phyloP scores from a whole-genome alignment of 1,140 invertebrate species.

The Antheraea pernyi region DNA sequence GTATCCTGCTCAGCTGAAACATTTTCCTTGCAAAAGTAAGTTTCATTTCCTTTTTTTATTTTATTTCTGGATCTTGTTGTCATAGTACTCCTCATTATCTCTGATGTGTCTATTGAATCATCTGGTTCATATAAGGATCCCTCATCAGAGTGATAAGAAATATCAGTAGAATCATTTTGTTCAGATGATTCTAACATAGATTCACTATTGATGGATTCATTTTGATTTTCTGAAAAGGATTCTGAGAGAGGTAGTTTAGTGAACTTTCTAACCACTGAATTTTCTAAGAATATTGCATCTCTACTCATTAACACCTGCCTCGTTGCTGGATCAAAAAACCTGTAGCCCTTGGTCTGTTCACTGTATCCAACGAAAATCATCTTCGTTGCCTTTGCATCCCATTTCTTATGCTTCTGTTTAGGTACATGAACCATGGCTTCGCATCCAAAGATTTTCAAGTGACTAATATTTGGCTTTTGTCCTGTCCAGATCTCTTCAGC shows the following conservation, averaged over 20 bases:
- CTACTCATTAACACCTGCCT: not conserved
- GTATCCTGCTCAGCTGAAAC: constrained; percentile 13
- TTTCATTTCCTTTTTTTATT: constrained; percentile 17
- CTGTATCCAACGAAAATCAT: constrained; percentile 12
- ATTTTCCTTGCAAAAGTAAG: constrained; percentile 13
- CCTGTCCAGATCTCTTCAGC: constrained; percentile 47
- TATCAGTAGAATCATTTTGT: constrained; percentile 17
- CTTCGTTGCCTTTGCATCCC: constrained; percentile 1
- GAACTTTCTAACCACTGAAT: constrained; percentile 16
- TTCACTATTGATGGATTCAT: not conserved
- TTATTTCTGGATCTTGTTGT: constrained; percentile 17
- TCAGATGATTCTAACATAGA: not conserved
- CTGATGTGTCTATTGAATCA: constrained; percentile 10
- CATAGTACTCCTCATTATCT: constrained; percentile 14
- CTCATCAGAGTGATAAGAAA: constrained; percentile 22
- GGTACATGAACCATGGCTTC: constrained; percentile 7
- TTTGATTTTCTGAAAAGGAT: not conserved
- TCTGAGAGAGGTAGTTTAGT: constrained; percentile 18
- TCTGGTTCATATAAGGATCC: constrained; percentile 22
- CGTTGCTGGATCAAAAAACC: not conserved
- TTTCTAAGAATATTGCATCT: constrained; percentile 14
- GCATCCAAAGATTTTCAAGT: not conserved
- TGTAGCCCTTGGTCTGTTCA: constrained; percentile 1
- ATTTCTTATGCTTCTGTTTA: constrained; percentile 2
- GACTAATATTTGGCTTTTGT: too few species aligned